Base-by-base conservation (phyloP, 2,888 invertebrate species). In the Cephonodes hylas region DNA sequence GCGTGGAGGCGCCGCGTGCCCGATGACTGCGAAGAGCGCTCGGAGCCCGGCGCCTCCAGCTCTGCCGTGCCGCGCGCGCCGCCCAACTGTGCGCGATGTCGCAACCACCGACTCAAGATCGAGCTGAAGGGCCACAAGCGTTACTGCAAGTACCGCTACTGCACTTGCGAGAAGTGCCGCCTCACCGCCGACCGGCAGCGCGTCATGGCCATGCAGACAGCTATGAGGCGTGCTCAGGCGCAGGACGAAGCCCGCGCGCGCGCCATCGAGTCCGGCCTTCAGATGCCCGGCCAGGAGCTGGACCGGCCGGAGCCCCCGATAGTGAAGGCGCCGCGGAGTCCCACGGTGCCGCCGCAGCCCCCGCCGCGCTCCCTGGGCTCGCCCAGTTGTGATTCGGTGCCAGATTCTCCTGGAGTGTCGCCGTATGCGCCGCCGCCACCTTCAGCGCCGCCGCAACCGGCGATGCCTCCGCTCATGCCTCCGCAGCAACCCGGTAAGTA, bases 121-220 rank as follows among this genome's bases (percentile, higher is more conserved):
- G 95, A 95, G 85, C 93, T 98, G 68, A 97, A 97, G 88, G 98
- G 97, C 15, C 98, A 98, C 93, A 98, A 98, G 86, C 94, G 97
- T 31, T 97, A 97, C 89, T 99, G 98, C 93, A 95, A 95, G 78
- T 98, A 94, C 89, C 95, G 97, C 68, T 93, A 94, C 81, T 98
- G 98, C 89, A 94, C 93, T 65, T 98, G 98, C 88, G 95, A 96
- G 70, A 97, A 97, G 89, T 98, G 98, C 84, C 94, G 95, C 66
- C 90, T 97, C 63, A 97, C 98, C 0, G 96, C 96, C 0, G 97
- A 97, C 79, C 90, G 98, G 56, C 98, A 98, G 88, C 93, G 96
- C 18, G 96, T 97, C 63, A 98, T 98, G 98, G 98, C 98, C 64
- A 90, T 94, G 79, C 97, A 97, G 91, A 97, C 97, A 25, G 97